Conservation (phyloP, 2,888 invertebrate genomes). For the Ditylenchus weischeri region DNA sequence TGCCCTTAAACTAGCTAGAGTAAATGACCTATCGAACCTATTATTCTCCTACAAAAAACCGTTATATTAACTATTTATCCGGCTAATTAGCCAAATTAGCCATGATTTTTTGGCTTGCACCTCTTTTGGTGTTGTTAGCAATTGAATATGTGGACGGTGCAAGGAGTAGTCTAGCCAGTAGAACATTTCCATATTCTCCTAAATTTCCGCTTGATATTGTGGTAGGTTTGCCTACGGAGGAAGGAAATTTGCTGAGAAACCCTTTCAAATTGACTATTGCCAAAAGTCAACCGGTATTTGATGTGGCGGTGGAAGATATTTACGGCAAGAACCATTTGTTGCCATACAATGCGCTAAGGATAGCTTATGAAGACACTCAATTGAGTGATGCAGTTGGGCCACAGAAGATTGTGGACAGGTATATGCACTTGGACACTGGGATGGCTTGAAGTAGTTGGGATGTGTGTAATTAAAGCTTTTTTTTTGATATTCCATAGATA, state of each 20-base stretch:
- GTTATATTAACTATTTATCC: too few relatives aligned
- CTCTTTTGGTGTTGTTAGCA: too few relatives aligned
- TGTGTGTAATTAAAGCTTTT: too few relatives aligned
- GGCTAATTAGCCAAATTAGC: too few relatives aligned
- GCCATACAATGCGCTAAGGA: constrained; percentile 34
- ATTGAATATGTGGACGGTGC: too few relatives aligned
- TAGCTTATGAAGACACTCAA: constrained; percentile 50
- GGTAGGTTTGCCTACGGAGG: constrained; percentile 21
- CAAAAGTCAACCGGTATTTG: constrained; percentile 53
- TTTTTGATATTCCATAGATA: too few relatives aligned
- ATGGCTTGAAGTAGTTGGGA: too few relatives aligned
- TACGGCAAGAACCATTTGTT: constrained; percentile 36
- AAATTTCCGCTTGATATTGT: constrained; percentile 51
- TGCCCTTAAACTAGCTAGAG: too few relatives aligned
- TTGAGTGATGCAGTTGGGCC: constrained; percentile 53
- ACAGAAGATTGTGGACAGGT: constrained; percentile 50
- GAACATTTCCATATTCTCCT: constrained; percentile 9
- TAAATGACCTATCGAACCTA: too few relatives aligned
- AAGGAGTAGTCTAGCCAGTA: background rate
- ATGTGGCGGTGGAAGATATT: constrained; percentile 55
- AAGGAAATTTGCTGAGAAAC: constrained; percentile 43
- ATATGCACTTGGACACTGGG: too few relatives aligned
- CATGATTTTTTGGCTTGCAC: too few relatives aligned
- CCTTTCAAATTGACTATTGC: constrained; percentile 50
- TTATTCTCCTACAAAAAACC: too few relatives aligned